Evolutionary conservation across 2,888 invertebrate genomes (phyloP).

Genomic region (Anthrax anthrax): DNA sequence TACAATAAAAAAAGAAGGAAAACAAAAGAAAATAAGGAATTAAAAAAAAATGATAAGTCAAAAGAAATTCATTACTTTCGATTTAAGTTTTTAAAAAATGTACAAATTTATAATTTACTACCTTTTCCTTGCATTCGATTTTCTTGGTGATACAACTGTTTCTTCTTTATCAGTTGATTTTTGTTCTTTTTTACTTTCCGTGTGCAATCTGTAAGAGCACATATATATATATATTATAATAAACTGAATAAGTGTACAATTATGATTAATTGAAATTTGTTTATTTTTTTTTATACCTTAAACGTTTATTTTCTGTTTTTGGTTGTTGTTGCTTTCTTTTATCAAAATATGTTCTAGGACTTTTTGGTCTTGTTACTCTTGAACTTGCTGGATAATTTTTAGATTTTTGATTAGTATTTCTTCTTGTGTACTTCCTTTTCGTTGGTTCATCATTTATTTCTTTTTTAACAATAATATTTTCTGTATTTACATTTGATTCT

Average conservation of each 20-base stretch:
- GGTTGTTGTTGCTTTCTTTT: neutral
- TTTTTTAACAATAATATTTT: too few relatives aligned
- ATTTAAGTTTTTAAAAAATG: too few relatives aligned
- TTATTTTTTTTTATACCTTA: too few relatives aligned
- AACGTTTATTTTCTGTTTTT: neutral
- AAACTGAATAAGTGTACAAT: too few relatives aligned
- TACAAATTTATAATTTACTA: too few relatives aligned
- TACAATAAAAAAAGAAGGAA: neutral
- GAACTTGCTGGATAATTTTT: neutral
- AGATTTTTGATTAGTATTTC: neutral
- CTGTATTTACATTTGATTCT: too few relatives aligned
- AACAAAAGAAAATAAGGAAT: neutral
- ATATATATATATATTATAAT: too few relatives aligned
- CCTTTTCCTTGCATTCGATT: neutral
- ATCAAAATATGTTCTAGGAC: neutral
- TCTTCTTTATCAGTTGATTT: neutral
- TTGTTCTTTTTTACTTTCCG: neutral
- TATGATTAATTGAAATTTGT: too few relatives aligned
- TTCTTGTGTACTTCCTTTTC: neutral
- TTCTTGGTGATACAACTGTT: neutral
- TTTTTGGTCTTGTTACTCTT: neutral
- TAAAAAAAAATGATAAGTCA: too few relatives aligned
- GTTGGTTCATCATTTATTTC: neutral
- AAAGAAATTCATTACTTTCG: too few relatives aligned
- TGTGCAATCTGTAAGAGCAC: neutral